Base-by-base conservation (phyloP, 2,113 vertebrate species). In the Odocoileus virginianus region DNA sequence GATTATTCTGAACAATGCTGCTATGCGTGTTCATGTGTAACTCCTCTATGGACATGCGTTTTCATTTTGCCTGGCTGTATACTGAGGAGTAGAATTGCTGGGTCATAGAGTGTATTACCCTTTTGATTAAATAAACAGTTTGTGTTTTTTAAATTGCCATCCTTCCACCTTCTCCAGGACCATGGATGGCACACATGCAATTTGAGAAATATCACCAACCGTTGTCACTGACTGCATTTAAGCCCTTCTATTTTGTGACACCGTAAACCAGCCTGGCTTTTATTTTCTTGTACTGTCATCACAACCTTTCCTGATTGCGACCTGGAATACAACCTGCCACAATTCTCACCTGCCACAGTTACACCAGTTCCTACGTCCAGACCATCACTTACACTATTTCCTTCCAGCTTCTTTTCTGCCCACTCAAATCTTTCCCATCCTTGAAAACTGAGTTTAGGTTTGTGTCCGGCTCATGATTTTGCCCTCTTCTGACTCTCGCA, bases 11-110 rank as follows among this genome's bases (percentile, higher is more conserved):
- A 81, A 11, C 79, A 61, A 78, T 27, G 30, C 3, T 50, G 9
- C 10, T 50, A 1, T 64, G 13, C 2, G 25, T 15, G 27, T 43
- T 23, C 6, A 28, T 16, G 5, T 0, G 1, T n/a, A 79, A 27
- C 40, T 94, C 71, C 7, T 47, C 13, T 57, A 25, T 50, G 67
- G 57, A 40, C 15, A 6, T 79, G 13, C 2, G 8, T 86, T 81
- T 90, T 87, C 6, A 57, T 67, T 94, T 58, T 81, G 64, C 40
- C 50, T 89, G 45, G 54, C 12, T 78, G 27, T 27, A 47, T 27
- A 30, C 13, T 52, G 11, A 54, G 7, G 54, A 78, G 17, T 45
- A 43, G 33, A 82, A 58, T n/a, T 92, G 14, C 33, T 92, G n/a
- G 40, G 15, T 74, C 36, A 21, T 60, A 50, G 3, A 12, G 7